phyloP scores from a whole-genome alignment of 2,888 invertebrate genomes.

The Dasypolia templi region DNA sequence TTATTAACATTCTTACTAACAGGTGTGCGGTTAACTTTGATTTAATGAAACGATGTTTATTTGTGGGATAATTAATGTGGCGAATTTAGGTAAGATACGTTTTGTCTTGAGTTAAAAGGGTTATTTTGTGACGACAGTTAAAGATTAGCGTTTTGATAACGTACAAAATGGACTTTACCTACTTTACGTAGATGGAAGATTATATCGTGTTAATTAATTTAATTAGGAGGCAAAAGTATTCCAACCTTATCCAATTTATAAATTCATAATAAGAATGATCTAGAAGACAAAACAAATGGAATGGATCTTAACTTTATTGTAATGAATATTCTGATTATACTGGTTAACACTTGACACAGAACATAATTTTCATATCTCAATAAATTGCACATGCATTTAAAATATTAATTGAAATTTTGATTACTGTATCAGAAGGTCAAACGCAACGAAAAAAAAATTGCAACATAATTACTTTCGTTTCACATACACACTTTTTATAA shows the following conservation, averaged over 20 bases:
- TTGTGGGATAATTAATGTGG: slow-evolving; percentile 11
- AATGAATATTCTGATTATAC: slow-evolving; percentile 11
- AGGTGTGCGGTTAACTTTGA: slow-evolving; percentile 36
- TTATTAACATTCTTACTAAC: slow-evolving; percentile 33
- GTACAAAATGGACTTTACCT: background rate
- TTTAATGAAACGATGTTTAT: slow-evolving; percentile 29
- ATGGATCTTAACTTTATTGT: background rate
- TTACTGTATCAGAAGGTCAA: slow-evolving; percentile 19
- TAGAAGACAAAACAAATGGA: background rate
- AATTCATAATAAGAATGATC: background rate
- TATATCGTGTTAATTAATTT: background rate
- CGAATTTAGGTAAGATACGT: slow-evolving; percentile 53
- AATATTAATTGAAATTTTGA: background rate
- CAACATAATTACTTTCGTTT: slow-evolving; percentile 36
- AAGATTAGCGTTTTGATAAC: slow-evolving; percentile 35
- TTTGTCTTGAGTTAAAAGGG: background rate
- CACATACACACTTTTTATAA: slow-evolving; percentile 18
- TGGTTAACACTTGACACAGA: slow-evolving; percentile 16
- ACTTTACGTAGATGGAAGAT: background rate
- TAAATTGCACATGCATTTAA: background rate
- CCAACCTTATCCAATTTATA: background rate
- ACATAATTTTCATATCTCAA: background rate
- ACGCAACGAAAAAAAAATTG: slow-evolving; percentile 8
- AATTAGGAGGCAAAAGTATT: background rate
- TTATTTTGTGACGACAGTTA: slow-evolving; percentile 34